Conservation (phyloP, 2,797 vertebrate genomes). For the Pangasius krempfi region DNA sequence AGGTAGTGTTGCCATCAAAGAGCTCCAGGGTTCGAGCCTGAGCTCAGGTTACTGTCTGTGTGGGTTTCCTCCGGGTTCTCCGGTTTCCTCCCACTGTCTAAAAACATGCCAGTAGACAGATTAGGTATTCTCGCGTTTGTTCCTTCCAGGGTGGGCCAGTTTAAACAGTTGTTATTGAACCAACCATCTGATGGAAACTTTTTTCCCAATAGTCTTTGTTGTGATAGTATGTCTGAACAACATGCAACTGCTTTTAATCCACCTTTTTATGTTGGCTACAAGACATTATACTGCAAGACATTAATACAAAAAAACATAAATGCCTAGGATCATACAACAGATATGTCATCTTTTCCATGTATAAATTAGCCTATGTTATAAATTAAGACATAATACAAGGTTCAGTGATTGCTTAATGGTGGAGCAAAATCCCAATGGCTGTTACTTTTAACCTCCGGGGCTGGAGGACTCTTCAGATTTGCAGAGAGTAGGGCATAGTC, state of each 20-base stretch:
- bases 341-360: background rate
- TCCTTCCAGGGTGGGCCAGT: background rate
- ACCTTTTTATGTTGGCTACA: background rate
- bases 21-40: background rate
- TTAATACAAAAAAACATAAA: background rate
- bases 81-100: background rate
- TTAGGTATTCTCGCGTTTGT: background rate
- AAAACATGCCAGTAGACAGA: background rate
- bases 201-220: background rate
- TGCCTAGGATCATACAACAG: background rate
- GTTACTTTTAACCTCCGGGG: background rate
- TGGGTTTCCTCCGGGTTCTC: background rate
- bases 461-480: background rate
- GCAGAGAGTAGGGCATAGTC: background rate
- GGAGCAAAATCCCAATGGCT: background rate
- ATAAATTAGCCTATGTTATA: background rate
- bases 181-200: background rate
- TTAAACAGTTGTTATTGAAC: conserved; percentile 8
- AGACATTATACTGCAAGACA: background rate
- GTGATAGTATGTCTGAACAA: background rate
- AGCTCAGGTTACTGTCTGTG: background rate
- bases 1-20: background rate
- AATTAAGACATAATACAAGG: background rate
- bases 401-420: background rate
- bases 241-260: background rate